A percentile compares a stretch with the other conserved stretches of the same genome.
Conservation (phyloP, 2,888 invertebrate genomes). For the Agrochola litura region DNA sequence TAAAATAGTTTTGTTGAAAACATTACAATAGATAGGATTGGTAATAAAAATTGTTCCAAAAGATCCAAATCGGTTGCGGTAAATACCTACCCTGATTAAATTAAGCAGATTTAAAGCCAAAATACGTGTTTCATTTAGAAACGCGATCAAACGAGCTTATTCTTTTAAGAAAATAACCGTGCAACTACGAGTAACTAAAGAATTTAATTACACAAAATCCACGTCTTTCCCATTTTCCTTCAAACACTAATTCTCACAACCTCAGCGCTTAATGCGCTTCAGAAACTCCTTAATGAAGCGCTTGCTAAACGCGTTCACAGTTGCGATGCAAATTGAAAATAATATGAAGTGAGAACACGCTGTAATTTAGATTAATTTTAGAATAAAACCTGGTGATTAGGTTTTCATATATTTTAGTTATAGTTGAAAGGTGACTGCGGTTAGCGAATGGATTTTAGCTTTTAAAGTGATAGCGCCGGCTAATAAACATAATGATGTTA, state of each 20-base stretch:
- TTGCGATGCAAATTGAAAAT: constrained; percentile 57
- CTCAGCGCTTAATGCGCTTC: constrained; percentile 37
- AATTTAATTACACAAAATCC: constrained; percentile 7
- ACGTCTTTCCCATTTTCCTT: constrained; percentile 23
- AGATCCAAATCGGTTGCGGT: background rate
- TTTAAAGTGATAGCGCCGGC: background rate
- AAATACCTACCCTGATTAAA: background rate
- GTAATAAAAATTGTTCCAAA: background rate
- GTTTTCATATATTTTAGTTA: constrained; percentile 26
- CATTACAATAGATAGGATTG: background rate
- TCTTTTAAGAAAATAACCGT: background rate
- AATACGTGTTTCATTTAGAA: background rate
- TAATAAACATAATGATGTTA: constrained; percentile 1
- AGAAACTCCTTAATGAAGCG: constrained; percentile 57
- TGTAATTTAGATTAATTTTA: constrained; percentile 35
- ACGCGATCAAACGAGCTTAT: background rate
- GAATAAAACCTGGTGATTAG: constrained; percentile 8
- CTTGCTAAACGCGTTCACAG: constrained; percentile 33
- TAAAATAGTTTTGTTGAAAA: background rate
- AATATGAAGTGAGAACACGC: constrained; percentile 7
- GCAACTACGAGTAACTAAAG: background rate
- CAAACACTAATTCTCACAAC: constrained; percentile 24
- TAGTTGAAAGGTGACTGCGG: constrained; percentile 5
- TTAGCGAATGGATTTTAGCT: background rate
- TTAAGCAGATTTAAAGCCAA: background rate